Evolutionary conservation across 2,797 vertebrate species (phyloP).

Genomic region (Pseudotriccus pelzelni): DNA sequence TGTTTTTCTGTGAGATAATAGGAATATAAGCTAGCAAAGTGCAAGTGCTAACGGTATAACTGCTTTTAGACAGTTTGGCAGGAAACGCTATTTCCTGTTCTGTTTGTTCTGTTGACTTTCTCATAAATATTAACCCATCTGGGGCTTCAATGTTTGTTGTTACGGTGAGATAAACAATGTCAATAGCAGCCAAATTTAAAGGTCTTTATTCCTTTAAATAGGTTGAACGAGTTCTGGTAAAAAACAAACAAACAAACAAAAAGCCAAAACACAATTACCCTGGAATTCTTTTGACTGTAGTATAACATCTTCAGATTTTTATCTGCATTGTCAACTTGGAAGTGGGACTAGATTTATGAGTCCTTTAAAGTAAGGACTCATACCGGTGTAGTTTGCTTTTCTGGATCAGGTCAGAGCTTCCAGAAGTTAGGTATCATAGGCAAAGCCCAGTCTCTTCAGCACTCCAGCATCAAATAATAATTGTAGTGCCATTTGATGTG

Average conservation of each 20-base stretch:
- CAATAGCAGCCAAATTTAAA: slow-evolving; percentile 8
- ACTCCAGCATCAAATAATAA: neutral
- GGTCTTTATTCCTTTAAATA: neutral
- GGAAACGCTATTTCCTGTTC: slow-evolving; percentile 42
- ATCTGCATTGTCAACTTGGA: neutral
- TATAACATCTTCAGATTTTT: neutral
- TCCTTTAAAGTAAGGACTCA: neutral
- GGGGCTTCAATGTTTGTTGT: neutral
- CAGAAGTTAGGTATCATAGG: neutral
- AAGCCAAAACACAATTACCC: neutral
- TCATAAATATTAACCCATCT: slow-evolving; percentile 28
- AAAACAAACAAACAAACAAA: neutral
- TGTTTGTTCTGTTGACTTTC: slow-evolving; percentile 16
- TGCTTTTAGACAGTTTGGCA: slow-evolving; percentile 22
- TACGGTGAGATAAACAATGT: neutral
- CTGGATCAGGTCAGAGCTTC: neutral
- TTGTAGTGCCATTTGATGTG: neutral
- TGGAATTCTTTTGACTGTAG: neutral
- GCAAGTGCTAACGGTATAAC: neutral
- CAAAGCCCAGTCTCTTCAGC: neutral
- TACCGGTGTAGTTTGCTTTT: neutral
- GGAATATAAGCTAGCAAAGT: neutral
- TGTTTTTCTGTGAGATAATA: neutral
- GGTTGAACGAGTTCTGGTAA: neutral
- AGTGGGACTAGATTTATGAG: neutral